These are phyloP conservation scores for Falco concolor DNA, from an alignment of 2,797 vertebrate genomes.

Conservation along the genomic window DNA sequence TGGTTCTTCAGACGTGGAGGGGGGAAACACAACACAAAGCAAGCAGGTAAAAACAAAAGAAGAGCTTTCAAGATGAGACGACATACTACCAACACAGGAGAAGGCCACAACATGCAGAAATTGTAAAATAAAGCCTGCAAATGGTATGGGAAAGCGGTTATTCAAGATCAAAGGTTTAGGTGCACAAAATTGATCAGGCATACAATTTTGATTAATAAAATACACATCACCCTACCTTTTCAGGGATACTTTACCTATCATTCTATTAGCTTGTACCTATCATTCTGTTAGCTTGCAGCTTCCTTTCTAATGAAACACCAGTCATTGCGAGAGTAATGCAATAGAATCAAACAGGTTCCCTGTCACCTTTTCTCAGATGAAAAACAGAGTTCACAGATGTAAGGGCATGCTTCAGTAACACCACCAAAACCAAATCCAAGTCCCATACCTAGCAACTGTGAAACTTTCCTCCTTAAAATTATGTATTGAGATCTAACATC, in stretches of 20 bases:
- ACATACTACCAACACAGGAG: neutral
- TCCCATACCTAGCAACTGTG: accelerated
- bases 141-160: neutral
- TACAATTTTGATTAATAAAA: neutral
- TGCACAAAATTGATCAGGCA: neutral
- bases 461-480: neutral
- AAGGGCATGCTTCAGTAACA: neutral
- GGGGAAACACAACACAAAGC: neutral
- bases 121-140: neutral
- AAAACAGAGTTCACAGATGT: neutral
- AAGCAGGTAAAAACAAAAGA: neutral
- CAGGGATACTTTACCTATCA: neutral
- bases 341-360: neutral
- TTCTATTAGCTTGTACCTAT: neutral
- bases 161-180: neutral
- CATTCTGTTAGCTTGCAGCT: neutral
- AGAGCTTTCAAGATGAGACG: neutral
- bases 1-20: neutral
- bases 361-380: neutral
- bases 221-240: neutral
- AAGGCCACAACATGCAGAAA: neutral
- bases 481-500: neutral
- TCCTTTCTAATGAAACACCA: neutral
- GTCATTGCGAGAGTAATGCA: neutral
- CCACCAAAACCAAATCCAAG: neutral